These are phyloP conservation scores for Murina feae DNA, from an alignment of 2,113 vertebrate species.

Conservation along the genomic window DNA sequence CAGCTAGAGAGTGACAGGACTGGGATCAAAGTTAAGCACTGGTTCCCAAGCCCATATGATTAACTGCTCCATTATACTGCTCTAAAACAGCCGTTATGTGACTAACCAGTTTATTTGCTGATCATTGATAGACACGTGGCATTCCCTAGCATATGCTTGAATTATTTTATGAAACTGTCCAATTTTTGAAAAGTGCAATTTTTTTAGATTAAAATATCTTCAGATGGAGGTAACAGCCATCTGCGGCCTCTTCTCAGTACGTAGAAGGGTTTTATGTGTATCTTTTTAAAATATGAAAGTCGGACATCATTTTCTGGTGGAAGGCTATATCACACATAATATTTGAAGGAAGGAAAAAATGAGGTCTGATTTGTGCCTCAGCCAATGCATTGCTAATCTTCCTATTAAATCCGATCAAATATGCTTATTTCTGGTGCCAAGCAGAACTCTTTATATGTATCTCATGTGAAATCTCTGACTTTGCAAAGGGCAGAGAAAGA, in stretches of 20 bases:
- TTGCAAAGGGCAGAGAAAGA: neutral
- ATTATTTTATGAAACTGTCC: neutral
- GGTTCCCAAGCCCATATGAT: neutral
- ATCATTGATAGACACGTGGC: neutral
- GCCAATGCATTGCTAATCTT: neutral
- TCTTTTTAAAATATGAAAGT: neutral
- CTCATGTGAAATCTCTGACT: neutral
- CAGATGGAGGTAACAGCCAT: neutral
- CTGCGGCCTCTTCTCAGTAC: neutral
- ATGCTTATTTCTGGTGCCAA: neutral
- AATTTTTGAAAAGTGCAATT: neutral
- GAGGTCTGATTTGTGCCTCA: neutral
- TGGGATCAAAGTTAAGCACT: neutral
- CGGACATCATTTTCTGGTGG: neutral
- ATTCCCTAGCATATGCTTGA: neutral
- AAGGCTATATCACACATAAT: neutral
- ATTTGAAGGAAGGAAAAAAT: neutral
- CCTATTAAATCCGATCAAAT: neutral
- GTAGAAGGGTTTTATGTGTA: neutral
- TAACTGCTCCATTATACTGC: neutral
- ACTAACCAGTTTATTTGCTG: neutral
- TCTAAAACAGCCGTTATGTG: neutral
- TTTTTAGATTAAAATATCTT: slow-evolving; percentile 19
- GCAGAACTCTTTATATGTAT: neutral
- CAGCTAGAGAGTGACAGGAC: neutral